Base-by-base conservation (phyloP, 2,113 vertebrate genomes). In the Rattus rattus region DNA sequence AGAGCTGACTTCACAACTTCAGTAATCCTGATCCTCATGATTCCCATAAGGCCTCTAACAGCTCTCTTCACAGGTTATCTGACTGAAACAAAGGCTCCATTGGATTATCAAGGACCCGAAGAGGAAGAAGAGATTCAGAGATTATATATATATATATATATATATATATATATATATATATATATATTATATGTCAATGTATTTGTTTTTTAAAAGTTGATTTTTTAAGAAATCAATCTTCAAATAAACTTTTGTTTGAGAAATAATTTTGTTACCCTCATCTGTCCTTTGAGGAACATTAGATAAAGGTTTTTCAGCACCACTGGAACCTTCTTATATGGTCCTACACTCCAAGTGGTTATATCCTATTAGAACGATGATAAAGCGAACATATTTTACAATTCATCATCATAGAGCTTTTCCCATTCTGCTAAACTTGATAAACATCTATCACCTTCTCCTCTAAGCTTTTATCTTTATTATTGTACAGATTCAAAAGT, bases 381-480 rank as follows among this genome's bases (percentile, higher is more conserved):
- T 56, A 77, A 65, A 54, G 94, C 63, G 86, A 97, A 80, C 49
- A 70, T 8, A 36, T 36, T 70, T 36, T 97, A 61, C 79, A 97
- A 61, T 16, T 69, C 95, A 96, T 95, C 91, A 96, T 97, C 94
- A 81, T 22, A 92, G 70, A 61, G 69, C 88, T 97, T 97, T 77
- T 97, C 98, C 97, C 94, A 76, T 96, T 97, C 98, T 97, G 98
- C 98, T 98, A 98, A 81, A 91, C 97, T 98, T 98, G 97, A 97
- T 92, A 86, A 98, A 86, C 77, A 94, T 94, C 98, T 94, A 97
- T 98, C 97, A 97, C 81, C 83, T 98, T 97, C 95, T 86, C 96
- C 94, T 97, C 73, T 89, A 95, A 97, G 59, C 72, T 96, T 97
- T 98, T 96, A 94, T 97, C 93, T 95, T 96, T 97, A 88, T 98